Conservation (phyloP, 2,113 vertebrate genomes). For the Melanerpes formicivorus region DNA sequence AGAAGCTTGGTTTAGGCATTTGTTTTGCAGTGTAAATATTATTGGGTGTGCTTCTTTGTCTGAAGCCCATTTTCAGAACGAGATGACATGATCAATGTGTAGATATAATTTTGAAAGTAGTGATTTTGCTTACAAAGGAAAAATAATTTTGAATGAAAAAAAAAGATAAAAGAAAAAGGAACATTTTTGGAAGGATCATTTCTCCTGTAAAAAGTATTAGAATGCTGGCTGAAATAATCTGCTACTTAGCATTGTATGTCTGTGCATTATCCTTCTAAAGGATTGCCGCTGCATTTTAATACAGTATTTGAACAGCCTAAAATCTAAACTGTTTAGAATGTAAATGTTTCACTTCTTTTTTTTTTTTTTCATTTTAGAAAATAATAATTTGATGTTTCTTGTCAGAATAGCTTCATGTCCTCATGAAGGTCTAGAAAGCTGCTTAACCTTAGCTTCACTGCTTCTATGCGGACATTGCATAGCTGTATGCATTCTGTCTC, state of each 20-base stretch:
- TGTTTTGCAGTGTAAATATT: too few species aligned
- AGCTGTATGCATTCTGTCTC: neutral
- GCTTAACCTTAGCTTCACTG: neutral
- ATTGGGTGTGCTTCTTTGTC: too few species aligned
- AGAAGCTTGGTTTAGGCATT: too few species aligned
- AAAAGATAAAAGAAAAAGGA: neutral
- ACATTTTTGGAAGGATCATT: neutral
- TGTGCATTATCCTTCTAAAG: neutral
- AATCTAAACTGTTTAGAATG: neutral
- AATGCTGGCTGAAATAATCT: neutral
- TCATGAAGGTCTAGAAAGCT: neutral
- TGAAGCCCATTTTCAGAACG: too few species aligned
- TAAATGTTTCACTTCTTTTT: neutral
- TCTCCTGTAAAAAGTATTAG: neutral
- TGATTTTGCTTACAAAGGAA: neutral
- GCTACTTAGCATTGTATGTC: rapidly evolving
- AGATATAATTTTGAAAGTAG: too few species aligned
- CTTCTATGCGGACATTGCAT: too few species aligned
- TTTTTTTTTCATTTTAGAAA: neutral
- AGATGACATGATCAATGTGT: too few species aligned
- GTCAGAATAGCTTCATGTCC: neutral
- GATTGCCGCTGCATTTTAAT: neutral
- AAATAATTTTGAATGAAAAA: neutral
- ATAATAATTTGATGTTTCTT: neutral
- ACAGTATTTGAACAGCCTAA: neutral